Evolutionary conservation across 30 jellyfish, hydroid and myxozoan genomes (phyloP).

Genomic region (Catostylus mosaicus): DNA sequence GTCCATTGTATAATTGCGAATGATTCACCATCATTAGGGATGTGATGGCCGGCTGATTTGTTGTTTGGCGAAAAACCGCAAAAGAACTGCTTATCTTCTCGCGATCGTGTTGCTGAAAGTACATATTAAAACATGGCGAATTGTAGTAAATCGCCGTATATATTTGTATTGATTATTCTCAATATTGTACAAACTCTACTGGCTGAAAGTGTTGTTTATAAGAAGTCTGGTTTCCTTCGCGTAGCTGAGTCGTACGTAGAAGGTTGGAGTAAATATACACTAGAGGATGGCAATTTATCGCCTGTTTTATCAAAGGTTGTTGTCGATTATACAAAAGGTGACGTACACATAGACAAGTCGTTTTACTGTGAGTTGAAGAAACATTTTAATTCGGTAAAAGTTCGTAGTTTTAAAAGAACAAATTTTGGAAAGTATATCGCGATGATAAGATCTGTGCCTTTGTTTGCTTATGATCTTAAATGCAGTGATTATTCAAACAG

Average conservation of each 20-base stretch:
- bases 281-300: conserved; percentile 31
- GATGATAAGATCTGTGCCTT: conserved; percentile 52
- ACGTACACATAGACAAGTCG: conserved; percentile 16
- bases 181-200: not conserved
- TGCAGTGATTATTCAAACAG: conserved; percentile 22
- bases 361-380: conserved; percentile 26
- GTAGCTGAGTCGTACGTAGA: conserved; percentile 27
- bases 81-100: conserved; percentile 42
- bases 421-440: conserved; percentile 6
- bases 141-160: not conserved
- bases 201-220: conserved; percentile 13
- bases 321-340: conserved; percentile 38
- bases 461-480: conserved; percentile 3
- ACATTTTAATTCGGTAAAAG: not conserved
- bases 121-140: conserved; percentile 37
- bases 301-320: conserved; percentile 44
- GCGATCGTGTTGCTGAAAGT: conserved; percentile 10
- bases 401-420: conserved; percentile 27
- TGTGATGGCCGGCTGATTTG: conserved; percentile 60
- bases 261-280: conserved; percentile 47
- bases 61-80: conserved; percentile 56
- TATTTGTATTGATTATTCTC: not conserved
- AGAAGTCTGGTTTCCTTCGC: conserved; percentile 7
- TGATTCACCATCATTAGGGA: conserved; percentile 30
- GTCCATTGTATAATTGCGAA: conserved; percentile 17